phyloP scores from a whole-genome alignment of 2,888 invertebrate genomes.

The Ferdinandea cuprea region DNA sequence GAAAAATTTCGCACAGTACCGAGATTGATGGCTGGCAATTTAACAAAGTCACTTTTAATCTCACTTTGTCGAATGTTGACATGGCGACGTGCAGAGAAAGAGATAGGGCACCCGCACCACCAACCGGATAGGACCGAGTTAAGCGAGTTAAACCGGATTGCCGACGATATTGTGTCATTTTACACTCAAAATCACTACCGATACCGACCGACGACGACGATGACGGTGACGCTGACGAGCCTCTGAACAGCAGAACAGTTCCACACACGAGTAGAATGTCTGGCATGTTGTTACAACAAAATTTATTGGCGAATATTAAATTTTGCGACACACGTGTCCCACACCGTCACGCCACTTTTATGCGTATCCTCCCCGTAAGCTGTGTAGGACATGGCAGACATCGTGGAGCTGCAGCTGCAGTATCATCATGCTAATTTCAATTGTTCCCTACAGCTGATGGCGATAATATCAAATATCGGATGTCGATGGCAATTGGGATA shows the following conservation, averaged over 20 bases:
- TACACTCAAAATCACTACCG: constrained; percentile 48
- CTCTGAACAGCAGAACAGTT: not conserved
- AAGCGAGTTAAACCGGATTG: constrained; percentile 35
- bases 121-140: constrained; percentile 9
- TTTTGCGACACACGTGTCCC: constrained; percentile 36
- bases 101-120: not conserved
- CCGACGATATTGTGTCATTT: constrained; percentile 51
- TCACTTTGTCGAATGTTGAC: constrained; percentile 71
- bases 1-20: constrained; percentile 35
- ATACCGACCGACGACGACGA: too few species aligned
- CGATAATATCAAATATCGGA: constrained; percentile 3
- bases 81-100: not conserved
- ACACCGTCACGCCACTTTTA: not conserved
- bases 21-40: constrained; percentile 77
- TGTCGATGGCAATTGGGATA: constrained; percentile 23
- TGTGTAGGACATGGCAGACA: not conserved
- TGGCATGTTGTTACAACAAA: constrained; percentile 37
- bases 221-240: too few species aligned
- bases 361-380: not conserved
- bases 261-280: not conserved
- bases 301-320: constrained; percentile 76
- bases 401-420: not conserved
- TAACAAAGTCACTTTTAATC: constrained; percentile 77
- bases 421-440: constrained; percentile 19
- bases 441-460: not conserved